phyloP scores from a whole-genome alignment of 1,140 invertebrate species.

The Hermetia illucens region DNA sequence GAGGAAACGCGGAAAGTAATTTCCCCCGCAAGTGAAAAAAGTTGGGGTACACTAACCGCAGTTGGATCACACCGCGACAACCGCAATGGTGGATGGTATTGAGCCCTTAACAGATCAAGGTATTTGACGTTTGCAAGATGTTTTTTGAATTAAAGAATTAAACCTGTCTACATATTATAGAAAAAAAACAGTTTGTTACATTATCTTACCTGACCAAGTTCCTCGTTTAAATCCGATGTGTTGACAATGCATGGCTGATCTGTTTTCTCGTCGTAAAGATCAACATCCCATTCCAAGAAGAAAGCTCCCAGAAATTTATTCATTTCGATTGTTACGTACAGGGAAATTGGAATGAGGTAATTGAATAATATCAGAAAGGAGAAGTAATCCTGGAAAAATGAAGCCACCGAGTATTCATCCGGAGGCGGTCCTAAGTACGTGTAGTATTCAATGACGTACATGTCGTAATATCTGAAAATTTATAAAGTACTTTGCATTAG shows the following conservation, averaged over 20 bases:
- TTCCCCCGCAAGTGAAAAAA: too few species aligned
- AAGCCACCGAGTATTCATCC: constrained; percentile 17
- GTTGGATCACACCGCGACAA: too few species aligned
- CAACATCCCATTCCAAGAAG: constrained; percentile 88
- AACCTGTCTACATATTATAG: too few species aligned
- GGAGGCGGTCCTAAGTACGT: constrained; percentile 27
- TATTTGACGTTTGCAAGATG: too few species aligned
- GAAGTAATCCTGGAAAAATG: constrained; percentile 79
- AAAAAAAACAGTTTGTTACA: constrained; percentile 8
- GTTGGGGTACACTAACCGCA: too few species aligned
- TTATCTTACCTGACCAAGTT: constrained; percentile 66
- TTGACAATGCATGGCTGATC: constrained; percentile 90
- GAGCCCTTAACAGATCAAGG: too few species aligned
- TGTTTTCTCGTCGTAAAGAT: constrained; percentile 84
- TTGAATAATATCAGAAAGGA: constrained; percentile 98
- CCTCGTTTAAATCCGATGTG: constrained; percentile 98
- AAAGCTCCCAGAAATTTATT: constrained; percentile 77
- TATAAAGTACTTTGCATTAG: too few species aligned
- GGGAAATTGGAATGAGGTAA: constrained; percentile 96
- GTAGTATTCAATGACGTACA: constrained; percentile 37
- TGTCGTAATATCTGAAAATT: constrained; percentile 41
- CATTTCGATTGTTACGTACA: constrained; percentile 98
- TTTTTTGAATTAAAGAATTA: too few species aligned
- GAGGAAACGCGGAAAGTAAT: too few species aligned
- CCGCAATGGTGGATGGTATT: too few species aligned